A percentile compares a stretch with the other conserved stretches of the same genome.
Conservation (phyloP, 2,797 vertebrate genomes). For the Xenentodon cancila region DNA sequence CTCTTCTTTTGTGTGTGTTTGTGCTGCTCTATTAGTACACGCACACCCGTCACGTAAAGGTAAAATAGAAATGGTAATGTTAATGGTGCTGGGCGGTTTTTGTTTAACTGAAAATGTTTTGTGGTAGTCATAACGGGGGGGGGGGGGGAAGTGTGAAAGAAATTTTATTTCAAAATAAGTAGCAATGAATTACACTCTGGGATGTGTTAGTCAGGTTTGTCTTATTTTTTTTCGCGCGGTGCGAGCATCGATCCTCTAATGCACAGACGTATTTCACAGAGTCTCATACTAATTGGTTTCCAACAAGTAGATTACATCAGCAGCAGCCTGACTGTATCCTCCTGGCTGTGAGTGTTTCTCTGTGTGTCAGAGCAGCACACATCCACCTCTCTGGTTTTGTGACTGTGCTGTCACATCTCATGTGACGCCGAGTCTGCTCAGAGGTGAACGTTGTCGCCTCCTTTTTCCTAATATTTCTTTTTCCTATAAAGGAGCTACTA, state of each 20-base stretch:
- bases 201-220: slow-evolving; percentile 1
- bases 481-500: too few relatives aligned
- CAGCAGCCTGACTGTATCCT: slow-evolving; percentile 3
- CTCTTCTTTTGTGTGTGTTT: slow-evolving; percentile 22
- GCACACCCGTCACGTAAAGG: slow-evolving; percentile 24
- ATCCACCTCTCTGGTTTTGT: slow-evolving; percentile 21
- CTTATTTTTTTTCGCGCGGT: not conserved
- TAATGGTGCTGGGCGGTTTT: slow-evolving; percentile 20
- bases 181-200: not conserved
- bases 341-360: slow-evolving; percentile 1
- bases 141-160: not conserved
- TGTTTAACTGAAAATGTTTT: slow-evolving; percentile 25
- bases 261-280: not conserved
- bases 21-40: slow-evolving; percentile 19
- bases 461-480: too few relatives aligned
- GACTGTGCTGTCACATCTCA: not conserved
- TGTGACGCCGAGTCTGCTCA: too few relatives aligned
- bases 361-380: slow-evolving; percentile 12
- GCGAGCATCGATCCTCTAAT: not conserved
- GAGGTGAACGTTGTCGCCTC: too few relatives aligned
- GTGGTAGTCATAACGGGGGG: not conserved
- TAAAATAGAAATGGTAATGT: slow-evolving; percentile 15
- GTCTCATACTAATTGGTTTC: slow-evolving; percentile 8
- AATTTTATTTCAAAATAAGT: not conserved
- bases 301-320: not conserved